Percentiles rank a stretch among this genome's conserved stretches.
These are phyloP conservation scores for Geotrypetes seraphini DNA, from an alignment of 2,797 vertebrate genomes.

Conservation along the genomic window DNA sequence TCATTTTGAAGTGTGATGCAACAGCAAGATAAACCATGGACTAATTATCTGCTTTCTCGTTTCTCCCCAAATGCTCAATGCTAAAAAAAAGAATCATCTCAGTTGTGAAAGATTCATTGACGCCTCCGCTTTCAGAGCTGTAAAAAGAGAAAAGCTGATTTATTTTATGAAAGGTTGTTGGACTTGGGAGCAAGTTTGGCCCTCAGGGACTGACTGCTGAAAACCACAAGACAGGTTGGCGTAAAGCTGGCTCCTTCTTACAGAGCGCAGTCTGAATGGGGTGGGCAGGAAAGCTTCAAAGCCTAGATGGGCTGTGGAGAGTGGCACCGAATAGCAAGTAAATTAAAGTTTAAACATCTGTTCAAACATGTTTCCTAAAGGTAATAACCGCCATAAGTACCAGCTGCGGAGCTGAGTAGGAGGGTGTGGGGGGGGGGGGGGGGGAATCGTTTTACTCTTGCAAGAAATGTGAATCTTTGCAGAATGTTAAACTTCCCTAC, in stretches of 20 bases:
- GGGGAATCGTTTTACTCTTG: not conserved
- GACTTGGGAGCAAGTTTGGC: slow-evolving; percentile 5
- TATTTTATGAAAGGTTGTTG: not conserved
- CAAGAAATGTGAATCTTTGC: not conserved
- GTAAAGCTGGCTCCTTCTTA: slow-evolving; percentile 4
- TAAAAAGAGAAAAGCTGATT: not conserved
- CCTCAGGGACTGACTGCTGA: slow-evolving; percentile 12
- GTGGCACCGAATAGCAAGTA: slow-evolving; percentile 21
- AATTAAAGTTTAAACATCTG: slow-evolving; percentile 32
- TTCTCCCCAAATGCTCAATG: not conserved
- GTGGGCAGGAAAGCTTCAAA: slow-evolving; percentile 22
- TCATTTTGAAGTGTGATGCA: not conserved
- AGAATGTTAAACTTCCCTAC: not conserved
- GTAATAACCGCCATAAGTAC: slow-evolving; percentile 8
- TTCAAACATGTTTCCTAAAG: slow-evolving; percentile 30
- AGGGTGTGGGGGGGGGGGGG: too few relatives aligned
- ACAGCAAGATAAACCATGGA: not conserved
- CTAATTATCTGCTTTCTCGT: not conserved
- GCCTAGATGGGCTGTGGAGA: slow-evolving; percentile 5
- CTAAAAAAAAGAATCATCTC: not conserved
- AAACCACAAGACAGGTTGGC: not conserved
- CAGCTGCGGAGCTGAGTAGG: slow-evolving; percentile 3
- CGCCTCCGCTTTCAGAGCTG: not conserved
- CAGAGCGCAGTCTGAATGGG: not conserved
- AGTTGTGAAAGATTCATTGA: not conserved